These are phyloP conservation scores for Rhogogaster chlorosoma DNA, from an alignment of 2,888 invertebrate genomes.

Conservation along the genomic window DNA sequence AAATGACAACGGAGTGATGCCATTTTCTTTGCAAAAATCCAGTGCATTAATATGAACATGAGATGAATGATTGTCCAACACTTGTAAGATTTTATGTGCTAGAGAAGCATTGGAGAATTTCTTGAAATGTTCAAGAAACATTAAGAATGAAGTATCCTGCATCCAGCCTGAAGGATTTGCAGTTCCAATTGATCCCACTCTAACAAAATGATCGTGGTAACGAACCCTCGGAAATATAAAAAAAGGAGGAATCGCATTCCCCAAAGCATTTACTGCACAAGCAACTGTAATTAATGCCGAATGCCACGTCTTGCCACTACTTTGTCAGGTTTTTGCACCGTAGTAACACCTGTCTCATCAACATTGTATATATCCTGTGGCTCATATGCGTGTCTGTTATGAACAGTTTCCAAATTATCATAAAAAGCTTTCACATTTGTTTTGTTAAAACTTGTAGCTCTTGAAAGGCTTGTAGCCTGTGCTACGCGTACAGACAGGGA, in stretches of 20 bases:
- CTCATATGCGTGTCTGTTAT: slow-evolving; percentile 61
- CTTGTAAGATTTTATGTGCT: slow-evolving; percentile 51
- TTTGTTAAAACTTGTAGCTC: slow-evolving; percentile 62
- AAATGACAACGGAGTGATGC: slow-evolving; percentile 55
- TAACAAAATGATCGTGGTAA: slow-evolving; percentile 65
- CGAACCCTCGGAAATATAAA: slow-evolving; percentile 70
- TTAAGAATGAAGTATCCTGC: slow-evolving; percentile 57
- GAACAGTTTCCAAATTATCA: slow-evolving; percentile 56
- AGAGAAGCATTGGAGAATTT: slow-evolving; percentile 53
- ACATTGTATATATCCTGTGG: slow-evolving; percentile 72
- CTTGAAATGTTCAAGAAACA: slow-evolving; percentile 59
- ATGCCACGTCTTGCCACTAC: slow-evolving; percentile 70
- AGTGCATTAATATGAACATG: slow-evolving; percentile 55
- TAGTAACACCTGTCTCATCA: slow-evolving; percentile 73
- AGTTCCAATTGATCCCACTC: slow-evolving; percentile 59
- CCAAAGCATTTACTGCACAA: slow-evolving; percentile 64
- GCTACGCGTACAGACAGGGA: slow-evolving; percentile 57
- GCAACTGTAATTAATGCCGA: slow-evolving; percentile 69
- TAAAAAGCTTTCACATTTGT: slow-evolving; percentile 54
- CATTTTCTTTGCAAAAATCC: slow-evolving; percentile 56
- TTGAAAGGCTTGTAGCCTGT: slow-evolving; percentile 61
- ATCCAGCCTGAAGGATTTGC: slow-evolving; percentile 66
- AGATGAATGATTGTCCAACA: slow-evolving; percentile 59
- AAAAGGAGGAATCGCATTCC: slow-evolving; percentile 68
- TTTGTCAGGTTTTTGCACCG: slow-evolving; percentile 72